phyloP scores from a whole-genome alignment of 2,888 invertebrate species.

The Pediacus dermestoides region DNA sequence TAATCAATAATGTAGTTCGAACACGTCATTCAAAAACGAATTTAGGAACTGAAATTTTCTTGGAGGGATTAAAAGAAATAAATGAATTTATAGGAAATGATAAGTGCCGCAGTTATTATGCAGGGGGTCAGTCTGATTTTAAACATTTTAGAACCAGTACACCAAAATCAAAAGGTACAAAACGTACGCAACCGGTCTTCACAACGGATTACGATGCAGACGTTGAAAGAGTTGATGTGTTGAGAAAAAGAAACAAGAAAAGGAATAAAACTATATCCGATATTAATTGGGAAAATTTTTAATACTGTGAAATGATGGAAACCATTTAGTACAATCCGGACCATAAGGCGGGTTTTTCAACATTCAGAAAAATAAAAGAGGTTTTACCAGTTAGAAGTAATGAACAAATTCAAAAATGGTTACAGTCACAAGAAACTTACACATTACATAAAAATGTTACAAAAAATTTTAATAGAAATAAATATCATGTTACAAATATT shows the following conservation, averaged over 20 bases:
- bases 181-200: too few species aligned
- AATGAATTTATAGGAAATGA: constrained; percentile 2
- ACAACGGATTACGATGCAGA: too few species aligned
- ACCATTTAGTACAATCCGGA: background rate
- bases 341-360: background rate
- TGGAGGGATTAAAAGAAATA: constrained; percentile 1
- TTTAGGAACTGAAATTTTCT: too few species aligned
- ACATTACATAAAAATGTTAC: too few species aligned
- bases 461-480: too few species aligned
- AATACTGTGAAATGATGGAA: background rate
- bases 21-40: too few species aligned
- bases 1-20: too few species aligned
- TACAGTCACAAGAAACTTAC: background rate
- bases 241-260: too few species aligned
- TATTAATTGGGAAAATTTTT: background rate
- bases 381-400: background rate
- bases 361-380: background rate
- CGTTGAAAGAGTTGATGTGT: too few species aligned
- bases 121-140: background rate
- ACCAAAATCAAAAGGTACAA: too few species aligned
- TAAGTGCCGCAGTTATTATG: background rate
- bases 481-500: too few species aligned
- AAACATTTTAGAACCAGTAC: background rate
- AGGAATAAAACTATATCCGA: background rate
- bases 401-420: constrained; percentile 1